phyloP scores from a whole-genome alignment of 92 coral and sea anemone genomes.

The Umimayanthus kanabou region DNA sequence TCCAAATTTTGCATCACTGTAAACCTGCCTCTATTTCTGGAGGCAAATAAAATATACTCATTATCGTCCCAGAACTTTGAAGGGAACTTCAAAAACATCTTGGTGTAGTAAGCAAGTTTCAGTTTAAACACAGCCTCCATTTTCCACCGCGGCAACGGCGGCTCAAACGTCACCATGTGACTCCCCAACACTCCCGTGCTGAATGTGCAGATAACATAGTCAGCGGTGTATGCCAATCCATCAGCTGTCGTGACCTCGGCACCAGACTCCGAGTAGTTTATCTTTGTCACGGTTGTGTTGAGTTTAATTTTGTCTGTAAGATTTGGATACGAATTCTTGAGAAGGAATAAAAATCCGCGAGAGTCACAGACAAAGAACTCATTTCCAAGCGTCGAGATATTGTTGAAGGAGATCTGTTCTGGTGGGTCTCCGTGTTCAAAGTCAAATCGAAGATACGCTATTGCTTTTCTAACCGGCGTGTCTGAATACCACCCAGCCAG shows the following conservation, averaged over 20 bases:
- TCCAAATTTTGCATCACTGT: constrained; percentile 53
- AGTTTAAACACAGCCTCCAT: constrained; percentile 59
- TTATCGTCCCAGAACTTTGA: constrained; percentile 78
- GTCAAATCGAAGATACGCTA: constrained; percentile 65
- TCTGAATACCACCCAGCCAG: constrained; percentile 58
- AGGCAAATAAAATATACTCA: constrained; percentile 66
- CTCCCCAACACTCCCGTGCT: constrained; percentile 86
- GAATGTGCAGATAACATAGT: constrained; percentile 79
- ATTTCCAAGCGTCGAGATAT: constrained; percentile 31
- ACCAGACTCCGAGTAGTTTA: constrained; percentile 48
- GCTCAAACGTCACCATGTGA: constrained; percentile 63
- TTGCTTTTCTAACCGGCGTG: constrained; percentile 44
- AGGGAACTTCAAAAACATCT: constrained; percentile 74
- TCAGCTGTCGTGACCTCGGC: constrained; percentile 58
- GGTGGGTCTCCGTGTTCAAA: constrained; percentile 63
- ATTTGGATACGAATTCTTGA: constrained; percentile 43
- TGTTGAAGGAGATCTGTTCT: constrained; percentile 49
- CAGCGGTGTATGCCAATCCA: constrained; percentile 74
- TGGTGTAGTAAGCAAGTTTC: constrained; percentile 74
- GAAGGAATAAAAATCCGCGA: constrained; percentile 55
- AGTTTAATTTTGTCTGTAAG: constrained; percentile 53
- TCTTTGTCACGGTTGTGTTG: constrained; percentile 47
- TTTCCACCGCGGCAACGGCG: constrained; percentile 81
- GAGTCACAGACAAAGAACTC: constrained; percentile 67
- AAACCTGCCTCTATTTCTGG: constrained; percentile 49